phyloP scores from a whole-genome alignment of 2,113 vertebrate species.

The Pterocles orientalis region DNA sequence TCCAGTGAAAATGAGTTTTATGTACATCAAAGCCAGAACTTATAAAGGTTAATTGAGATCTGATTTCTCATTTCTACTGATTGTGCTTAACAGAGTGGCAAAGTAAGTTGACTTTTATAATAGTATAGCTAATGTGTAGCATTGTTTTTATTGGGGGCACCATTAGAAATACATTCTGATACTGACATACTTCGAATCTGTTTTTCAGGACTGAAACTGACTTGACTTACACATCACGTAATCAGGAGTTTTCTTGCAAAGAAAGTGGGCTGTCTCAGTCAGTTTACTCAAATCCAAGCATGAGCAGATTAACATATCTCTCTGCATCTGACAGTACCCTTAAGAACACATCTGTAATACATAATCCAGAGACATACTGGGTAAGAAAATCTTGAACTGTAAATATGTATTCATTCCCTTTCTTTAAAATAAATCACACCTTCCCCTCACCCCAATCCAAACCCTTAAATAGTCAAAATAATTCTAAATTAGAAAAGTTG shows the following conservation, averaged over 20 bases:
- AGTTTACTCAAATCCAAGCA: constrained; percentile 75
- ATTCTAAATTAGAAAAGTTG: not conserved
- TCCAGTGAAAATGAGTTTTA: not conserved
- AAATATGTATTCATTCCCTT: not conserved
- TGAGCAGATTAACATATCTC: constrained; percentile 88
- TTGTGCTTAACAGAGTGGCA: not conserved
- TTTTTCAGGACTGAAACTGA: constrained; percentile 68
- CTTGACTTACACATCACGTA: not conserved
- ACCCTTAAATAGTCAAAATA: not conserved
- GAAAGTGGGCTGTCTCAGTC: constrained; percentile 71
- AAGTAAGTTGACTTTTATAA: not conserved
- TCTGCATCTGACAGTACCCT: constrained; percentile 79
- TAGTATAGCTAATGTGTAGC: not conserved
- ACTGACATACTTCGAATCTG: not conserved
- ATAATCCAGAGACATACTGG: constrained; percentile 66
- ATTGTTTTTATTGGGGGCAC: not conserved
- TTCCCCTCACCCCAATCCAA: not conserved
- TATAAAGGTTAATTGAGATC: not conserved
- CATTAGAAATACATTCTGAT: not conserved
- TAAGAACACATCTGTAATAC: constrained; percentile 40
- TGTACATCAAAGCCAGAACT: not conserved
- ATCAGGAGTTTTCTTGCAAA: constrained; percentile 49
- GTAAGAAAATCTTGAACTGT: constrained; percentile 61
- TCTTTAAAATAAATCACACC: not conserved
- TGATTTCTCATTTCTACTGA: not conserved